Percentiles rank a stretch among this genome's conserved stretches.
These are phyloP conservation scores for Paedocypris micromegethes DNA, from an alignment of 2,797 vertebrate species.

Conservation along the genomic window DNA sequence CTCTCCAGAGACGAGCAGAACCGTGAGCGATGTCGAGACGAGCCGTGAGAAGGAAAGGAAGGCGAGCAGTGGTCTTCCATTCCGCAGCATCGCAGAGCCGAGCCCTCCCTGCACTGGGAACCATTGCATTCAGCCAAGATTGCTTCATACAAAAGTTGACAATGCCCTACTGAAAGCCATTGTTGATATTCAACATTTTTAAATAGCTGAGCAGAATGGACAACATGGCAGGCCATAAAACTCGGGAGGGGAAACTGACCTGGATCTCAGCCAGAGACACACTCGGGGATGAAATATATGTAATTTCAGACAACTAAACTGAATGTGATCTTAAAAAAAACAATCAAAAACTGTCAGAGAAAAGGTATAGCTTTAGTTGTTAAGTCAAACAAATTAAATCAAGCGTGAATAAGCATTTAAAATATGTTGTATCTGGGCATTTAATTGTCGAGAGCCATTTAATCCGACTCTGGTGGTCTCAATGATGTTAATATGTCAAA, in stretches of 20 bases:
- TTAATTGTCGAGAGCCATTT: too few species aligned
- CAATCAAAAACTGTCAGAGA: too few species aligned
- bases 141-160: slow-evolving; percentile 99
- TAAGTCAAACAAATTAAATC: too few species aligned
- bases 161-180: slow-evolving; percentile 94
- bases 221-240: slow-evolving; percentile 94
- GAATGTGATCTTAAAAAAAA: neutral
- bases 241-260: slow-evolving; percentile 89
- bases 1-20: slow-evolving; percentile 40
- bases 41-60: slow-evolving; percentile 47
- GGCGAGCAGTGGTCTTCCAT: slow-evolving; percentile 61
- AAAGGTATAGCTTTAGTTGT: too few species aligned
- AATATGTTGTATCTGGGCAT: too few species aligned
- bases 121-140: slow-evolving; percentile 97
- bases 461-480: slow-evolving; percentile 41
- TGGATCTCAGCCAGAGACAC: slow-evolving; percentile 67
- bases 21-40: slow-evolving; percentile 22
- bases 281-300: too few species aligned
- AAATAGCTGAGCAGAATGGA: slow-evolving; percentile 98
- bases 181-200: slow-evolving; percentile 99
- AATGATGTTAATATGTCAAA: slow-evolving; percentile 74
- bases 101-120: slow-evolving; percentile 86
- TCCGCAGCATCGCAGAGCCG: slow-evolving; percentile 73
- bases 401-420: too few species aligned
- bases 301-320: slow-evolving; percentile 27